These are phyloP conservation scores for Romanogobio albipinnatus DNA, from an alignment of 2,113 vertebrate species.

Conservation along the genomic window DNA sequence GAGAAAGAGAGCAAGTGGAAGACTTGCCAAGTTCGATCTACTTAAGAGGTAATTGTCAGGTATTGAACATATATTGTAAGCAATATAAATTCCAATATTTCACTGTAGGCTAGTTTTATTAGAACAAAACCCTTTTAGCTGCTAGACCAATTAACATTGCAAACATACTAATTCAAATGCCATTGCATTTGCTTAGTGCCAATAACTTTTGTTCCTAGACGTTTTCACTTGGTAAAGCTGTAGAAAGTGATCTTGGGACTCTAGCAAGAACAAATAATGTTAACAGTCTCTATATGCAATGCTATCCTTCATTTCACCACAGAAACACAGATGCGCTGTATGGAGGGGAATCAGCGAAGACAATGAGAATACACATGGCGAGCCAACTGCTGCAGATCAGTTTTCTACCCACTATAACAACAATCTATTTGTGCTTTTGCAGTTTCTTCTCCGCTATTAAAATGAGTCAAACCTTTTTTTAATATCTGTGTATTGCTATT, in stretches of 20 bases:
- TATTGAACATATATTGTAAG: constrained; percentile 27
- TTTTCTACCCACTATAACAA: neutral
- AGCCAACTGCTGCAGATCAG: constrained; percentile 6
- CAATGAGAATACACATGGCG: constrained; percentile 7
- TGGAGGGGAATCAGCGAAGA: neutral
- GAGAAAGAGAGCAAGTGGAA: neutral
- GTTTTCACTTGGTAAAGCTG: neutral
- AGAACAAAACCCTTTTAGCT: neutral
- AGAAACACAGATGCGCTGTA: constrained; percentile 2
- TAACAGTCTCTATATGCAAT: neutral
- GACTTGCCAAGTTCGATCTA: neutral
- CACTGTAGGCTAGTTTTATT: neutral
- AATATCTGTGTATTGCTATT: constrained; percentile 30
- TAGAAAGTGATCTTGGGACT: neutral
- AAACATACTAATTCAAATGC: neutral
- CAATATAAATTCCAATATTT: neutral
- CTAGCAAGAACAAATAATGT: neutral
- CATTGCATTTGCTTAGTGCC: neutral
- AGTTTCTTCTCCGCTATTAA: constrained; percentile 33
- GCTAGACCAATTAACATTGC: neutral
- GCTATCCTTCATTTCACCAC: neutral
- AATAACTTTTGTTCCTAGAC: neutral
- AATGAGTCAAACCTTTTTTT: constrained; percentile 7
- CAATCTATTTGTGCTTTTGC: constrained; percentile 39
- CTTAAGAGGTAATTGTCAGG: constrained; percentile 50